A percentile compares a stretch with the other conserved stretches of the same genome.
phyloP scores from a whole-genome alignment of 2,888 invertebrate species.

The Pycnomerus fuliginosus region DNA sequence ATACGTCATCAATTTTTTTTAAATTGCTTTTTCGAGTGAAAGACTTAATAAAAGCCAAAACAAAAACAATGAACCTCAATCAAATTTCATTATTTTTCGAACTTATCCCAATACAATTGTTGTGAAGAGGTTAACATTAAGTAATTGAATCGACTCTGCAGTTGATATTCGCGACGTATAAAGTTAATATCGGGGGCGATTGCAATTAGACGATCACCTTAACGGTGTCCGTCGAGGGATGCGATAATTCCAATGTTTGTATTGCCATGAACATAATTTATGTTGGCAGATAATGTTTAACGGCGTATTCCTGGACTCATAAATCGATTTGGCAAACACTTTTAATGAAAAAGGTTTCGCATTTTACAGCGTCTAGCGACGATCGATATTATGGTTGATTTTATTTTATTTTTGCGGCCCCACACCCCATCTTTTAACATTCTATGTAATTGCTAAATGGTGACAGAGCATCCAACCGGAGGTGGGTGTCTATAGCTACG shows the following conservation, averaged over 20 bases:
- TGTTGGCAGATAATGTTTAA: slow-evolving; percentile 33
- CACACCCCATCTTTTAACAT: slow-evolving; percentile 12
- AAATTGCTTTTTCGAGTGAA: no score
- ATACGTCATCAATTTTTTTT: no score
- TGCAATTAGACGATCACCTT: slow-evolving; percentile 29
- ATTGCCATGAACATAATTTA: slow-evolving; percentile 37
- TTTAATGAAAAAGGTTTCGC: slow-evolving; percentile 37
- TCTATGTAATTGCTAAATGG: slow-evolving; percentile 16
- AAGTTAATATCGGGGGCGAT: slow-evolving; percentile 3
- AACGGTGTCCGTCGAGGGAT: slow-evolving; percentile 11
- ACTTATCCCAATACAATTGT: no score
- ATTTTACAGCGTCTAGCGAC: slow-evolving; percentile 24
- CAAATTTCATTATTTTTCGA: no score
- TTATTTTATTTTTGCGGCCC: background rate
- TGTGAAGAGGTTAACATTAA: no score
- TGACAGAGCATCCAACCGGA: slow-evolving; percentile 6
- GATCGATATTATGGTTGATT: slow-evolving; percentile 10
- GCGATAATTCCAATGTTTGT: no score
- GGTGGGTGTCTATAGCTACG: slow-evolving; percentile 10
- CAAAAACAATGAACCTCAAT: no score
- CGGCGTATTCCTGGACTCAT: slow-evolving; percentile 31
- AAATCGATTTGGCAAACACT: slow-evolving; percentile 39
- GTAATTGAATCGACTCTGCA: no score
- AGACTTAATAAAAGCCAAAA: no score
- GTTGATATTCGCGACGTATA: no score